Evolutionary conservation across 2,888 invertebrate species (phyloP), one percentile per base, ranked within the genome.

Genomic region (Cantharis nigra): DNA sequence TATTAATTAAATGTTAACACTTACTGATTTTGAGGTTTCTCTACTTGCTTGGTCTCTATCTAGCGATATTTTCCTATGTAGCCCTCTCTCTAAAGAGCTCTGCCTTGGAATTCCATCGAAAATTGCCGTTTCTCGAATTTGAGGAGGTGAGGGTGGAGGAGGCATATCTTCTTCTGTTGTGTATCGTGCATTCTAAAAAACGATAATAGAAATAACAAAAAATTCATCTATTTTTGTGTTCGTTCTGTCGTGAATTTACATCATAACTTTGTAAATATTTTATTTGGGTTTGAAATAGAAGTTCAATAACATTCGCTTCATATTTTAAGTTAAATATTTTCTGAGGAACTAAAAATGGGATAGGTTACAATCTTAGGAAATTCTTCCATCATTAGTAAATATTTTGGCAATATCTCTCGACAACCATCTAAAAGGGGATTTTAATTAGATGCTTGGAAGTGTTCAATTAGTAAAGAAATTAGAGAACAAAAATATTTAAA

Each of bases 71-170:
- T 85, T 86, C 63, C 85, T 81, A 64, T 84, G 82, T 4, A 82
- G 76, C 14, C 82, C 83, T 73, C 90, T 87, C 76, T 91, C 90
- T 79, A 89, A 85, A 7, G 90, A 90, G 80, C 89, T 88, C 80
- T 89, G 89, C 83, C 89, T 86, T 67, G 85, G 83, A n/a, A 82
- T 69, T 65, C 83, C 81, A 81, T 84, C 84, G 78, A 86, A 80
- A 33, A 70, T 62, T 69, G 71, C 74, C 3, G 79, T 81, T 69
- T 86, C 85, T 10, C 85, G 83, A 28, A 84, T 82, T 28, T 83
- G 88, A 20, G 91, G 90, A 30, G 91, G 90, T n/a, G 91, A 90
- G 28, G 90, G 89, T 3, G 90, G 90, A 33, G 90, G 90, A 70
- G 90, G 89, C 84, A 90, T 89, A 81, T 90, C 90, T 76, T 91